These are phyloP conservation scores for Cryptosula pallasiana DNA, from an alignment of 2,888 invertebrate species.

Conservation along the genomic window DNA sequence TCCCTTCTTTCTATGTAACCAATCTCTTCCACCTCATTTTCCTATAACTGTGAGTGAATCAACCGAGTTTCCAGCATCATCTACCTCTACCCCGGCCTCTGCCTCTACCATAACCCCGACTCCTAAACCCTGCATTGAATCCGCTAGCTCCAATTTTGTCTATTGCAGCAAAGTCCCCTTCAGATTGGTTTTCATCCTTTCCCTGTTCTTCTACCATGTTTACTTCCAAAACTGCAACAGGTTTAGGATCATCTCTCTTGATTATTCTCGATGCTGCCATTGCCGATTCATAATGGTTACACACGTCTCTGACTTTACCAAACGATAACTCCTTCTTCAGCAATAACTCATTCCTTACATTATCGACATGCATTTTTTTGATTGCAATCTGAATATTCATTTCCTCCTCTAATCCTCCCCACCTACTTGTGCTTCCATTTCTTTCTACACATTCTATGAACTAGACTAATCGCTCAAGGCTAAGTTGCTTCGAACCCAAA, in stretches of 20 bases:
- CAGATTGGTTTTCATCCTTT: background rate
- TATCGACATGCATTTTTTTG: background rate
- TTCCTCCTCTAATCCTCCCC: no score
- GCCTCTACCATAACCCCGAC: background rate
- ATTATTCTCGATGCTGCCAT: background rate
- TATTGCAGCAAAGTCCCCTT: background rate
- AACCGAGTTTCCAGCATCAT: no score
- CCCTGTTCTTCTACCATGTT: background rate
- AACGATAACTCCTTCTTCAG: background rate
- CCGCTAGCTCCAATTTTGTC: background rate
- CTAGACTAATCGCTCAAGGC: background rate
- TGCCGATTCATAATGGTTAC: no score
- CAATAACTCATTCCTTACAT: no score
- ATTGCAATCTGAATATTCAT: no score
- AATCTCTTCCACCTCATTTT: background rate
- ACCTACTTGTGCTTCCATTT: no score
- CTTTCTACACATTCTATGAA: no score
- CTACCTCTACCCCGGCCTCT: background rate
- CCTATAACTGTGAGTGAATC: background rate
- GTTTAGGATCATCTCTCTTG: background rate
- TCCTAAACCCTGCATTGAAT: background rate
- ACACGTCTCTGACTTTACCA: background rate
- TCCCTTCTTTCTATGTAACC: background rate
- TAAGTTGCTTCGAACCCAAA: background rate
- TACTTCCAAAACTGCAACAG: no score